Evolutionary conservation across 2,888 invertebrate species (phyloP).

Genomic region (Napeogenes sylphis): DNA sequence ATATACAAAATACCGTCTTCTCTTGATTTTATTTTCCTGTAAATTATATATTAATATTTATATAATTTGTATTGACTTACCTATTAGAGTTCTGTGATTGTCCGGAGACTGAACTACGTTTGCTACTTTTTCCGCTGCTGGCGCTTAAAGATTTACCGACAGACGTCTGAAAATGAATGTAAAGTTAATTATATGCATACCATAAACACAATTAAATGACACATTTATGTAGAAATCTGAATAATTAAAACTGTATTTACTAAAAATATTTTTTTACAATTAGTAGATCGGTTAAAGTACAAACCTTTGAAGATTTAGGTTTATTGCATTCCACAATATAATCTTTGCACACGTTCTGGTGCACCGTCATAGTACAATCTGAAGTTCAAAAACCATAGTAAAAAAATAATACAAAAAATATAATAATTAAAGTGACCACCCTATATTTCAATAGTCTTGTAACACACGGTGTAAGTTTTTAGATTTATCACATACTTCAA

Average conservation of each 20-base stretch:
- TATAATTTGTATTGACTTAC: slow-evolving; percentile 45
- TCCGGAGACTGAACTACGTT: slow-evolving; percentile 69
- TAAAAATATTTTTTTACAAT: slow-evolving; percentile 38
- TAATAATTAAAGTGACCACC: not conserved
- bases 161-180: slow-evolving; percentile 51
- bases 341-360: slow-evolving; percentile 92
- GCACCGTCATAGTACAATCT: slow-evolving; percentile 92
- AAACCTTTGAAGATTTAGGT: slow-evolving; percentile 81
- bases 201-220: no score
- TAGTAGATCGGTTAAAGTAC: slow-evolving; percentile 64
- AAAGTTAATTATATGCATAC: not conserved
- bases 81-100: slow-evolving; percentile 69
- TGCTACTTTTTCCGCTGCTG: slow-evolving; percentile 67
- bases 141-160: slow-evolving; percentile 70
- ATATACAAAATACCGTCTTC: slow-evolving; percentile 42
- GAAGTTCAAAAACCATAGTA: slow-evolving; percentile 38
- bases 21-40: slow-evolving; percentile 1
- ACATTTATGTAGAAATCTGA: not conserved
- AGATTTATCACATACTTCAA: no score
- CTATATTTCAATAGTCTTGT: no score
- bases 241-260: not conserved
- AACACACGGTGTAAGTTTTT: no score
- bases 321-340: slow-evolving; percentile 90
- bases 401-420: slow-evolving; percentile 1
- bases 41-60: not conserved